Evolutionary conservation across 2,797 vertebrate genomes (phyloP).

Genomic region (Acanthurus leucopareius): DNA sequence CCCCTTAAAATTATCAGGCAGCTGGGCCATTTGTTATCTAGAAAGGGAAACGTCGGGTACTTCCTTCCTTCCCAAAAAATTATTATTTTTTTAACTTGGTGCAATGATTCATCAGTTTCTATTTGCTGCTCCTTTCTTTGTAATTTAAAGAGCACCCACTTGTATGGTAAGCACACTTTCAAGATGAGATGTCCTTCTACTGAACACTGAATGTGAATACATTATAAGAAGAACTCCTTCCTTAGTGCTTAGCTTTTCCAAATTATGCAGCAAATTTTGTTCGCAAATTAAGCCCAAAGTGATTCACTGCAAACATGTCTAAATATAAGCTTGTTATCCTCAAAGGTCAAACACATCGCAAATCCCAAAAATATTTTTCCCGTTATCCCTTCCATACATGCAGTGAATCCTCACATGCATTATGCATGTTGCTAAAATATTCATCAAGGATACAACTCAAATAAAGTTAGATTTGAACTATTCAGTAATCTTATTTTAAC

Average conservation of each 20-base stretch:
- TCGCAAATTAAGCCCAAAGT: conserved; percentile 22
- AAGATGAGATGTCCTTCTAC: conserved; percentile 30
- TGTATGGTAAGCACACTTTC: conserved; percentile 1
- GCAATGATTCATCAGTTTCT: conserved; percentile 29
- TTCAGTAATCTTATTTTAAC: conserved; percentile 47
- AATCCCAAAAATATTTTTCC: conserved; percentile 30
- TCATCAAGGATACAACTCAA: conserved; percentile 63
- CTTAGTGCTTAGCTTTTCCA: conserved; percentile 10
- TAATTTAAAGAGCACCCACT: conserved; percentile 34
- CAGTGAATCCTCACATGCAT: conserved; percentile 51
- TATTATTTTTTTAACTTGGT: conserved; percentile 4
- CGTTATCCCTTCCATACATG: conserved; percentile 23
- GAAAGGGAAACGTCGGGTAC: conserved; percentile 13
- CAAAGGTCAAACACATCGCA: conserved; percentile 53
- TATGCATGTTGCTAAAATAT: conserved; percentile 70
- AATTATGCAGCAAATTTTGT: conserved; percentile 24
- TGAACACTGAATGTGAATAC: conserved; percentile 9
- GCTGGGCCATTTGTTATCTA: conserved; percentile 36
- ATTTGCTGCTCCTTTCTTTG: conserved; percentile 16
- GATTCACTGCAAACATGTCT: conserved; percentile 15
- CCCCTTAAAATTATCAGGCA: conserved; percentile 17
- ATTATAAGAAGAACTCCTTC: conserved; percentile 6
- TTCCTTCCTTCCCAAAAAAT: not conserved
- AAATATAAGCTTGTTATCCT: conserved; percentile 32
- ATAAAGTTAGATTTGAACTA: conserved; percentile 58